A percentile compares a stretch with the other conserved stretches of the same genome.
Conservation (phyloP, 2,113 vertebrate genomes). For the Monopterus albus region DNA sequence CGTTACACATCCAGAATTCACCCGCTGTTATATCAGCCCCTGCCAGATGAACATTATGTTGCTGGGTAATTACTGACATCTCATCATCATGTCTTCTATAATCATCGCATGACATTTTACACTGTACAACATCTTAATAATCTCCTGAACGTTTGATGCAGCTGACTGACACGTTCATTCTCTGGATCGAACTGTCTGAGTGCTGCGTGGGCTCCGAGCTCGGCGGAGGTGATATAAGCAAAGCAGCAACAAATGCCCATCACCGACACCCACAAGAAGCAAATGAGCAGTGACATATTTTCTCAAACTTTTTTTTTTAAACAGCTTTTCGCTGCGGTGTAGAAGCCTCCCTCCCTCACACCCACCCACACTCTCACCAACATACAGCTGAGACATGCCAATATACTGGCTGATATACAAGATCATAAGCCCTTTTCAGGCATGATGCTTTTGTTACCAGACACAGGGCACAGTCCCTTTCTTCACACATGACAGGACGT, state of each 20-base stretch:
- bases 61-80: conserved; percentile 1
- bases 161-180: conserved; percentile 13
- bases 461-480: no score
- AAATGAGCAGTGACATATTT: conserved; percentile 38
- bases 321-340: conserved; percentile 18
- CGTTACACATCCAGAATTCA: background rate
- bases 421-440: background rate
- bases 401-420: background rate
- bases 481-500: background rate
- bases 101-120: background rate
- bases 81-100: conserved; percentile 1
- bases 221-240: conserved; percentile 39
- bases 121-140: conserved; percentile 2
- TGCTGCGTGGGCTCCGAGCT: background rate
- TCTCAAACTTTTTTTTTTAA: background rate
- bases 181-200: background rate
- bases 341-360: conserved; percentile 8
- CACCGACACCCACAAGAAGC: conserved; percentile 31
- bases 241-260: conserved; percentile 41
- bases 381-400: conserved; percentile 23
- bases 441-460: no score
- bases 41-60: background rate
- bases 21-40: background rate
- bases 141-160: conserved; percentile 12
- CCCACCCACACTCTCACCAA: conserved; percentile 6